Evolutionary conservation across 2,113 vertebrate genomes (phyloP).

Genomic region (Lycocorax pyrrhopterus): DNA sequence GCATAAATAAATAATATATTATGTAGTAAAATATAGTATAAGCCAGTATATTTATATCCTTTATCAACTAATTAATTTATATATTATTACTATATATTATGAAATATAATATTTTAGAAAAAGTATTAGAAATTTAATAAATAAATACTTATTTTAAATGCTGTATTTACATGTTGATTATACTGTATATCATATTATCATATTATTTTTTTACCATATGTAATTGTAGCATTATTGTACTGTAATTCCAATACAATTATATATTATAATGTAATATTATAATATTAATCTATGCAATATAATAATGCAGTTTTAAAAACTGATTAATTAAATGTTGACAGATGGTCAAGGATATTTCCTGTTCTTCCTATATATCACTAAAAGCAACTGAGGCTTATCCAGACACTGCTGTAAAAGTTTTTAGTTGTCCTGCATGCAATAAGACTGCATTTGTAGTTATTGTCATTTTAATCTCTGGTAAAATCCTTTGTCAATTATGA

Average conservation of each 20-base stretch:
- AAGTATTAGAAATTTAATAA: background rate
- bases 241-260: background rate
- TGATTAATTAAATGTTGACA: background rate
- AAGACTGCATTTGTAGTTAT: background rate
- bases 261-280: too few relatives aligned
- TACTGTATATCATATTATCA: background rate
- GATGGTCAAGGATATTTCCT: background rate
- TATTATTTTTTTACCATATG: background rate
- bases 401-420: background rate
- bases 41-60: fast-evolving
- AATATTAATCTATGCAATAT: background rate
- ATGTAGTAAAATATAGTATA: background rate
- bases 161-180: background rate
- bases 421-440: background rate
- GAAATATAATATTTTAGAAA: background rate
- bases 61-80: background rate
- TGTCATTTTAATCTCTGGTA: background rate
- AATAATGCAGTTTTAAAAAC: background rate
- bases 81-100: background rate
- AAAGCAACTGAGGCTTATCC: background rate
- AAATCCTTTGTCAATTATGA: background rate
- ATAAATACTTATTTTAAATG: background rate
- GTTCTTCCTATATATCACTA: background rate
- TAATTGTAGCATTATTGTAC: background rate
- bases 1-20: background rate